Evolutionary conservation across 2,113 vertebrate genomes (phyloP), one percentile per base, ranked within the genome.

Genomic region (Oxygymnocypris stewartii): DNA sequence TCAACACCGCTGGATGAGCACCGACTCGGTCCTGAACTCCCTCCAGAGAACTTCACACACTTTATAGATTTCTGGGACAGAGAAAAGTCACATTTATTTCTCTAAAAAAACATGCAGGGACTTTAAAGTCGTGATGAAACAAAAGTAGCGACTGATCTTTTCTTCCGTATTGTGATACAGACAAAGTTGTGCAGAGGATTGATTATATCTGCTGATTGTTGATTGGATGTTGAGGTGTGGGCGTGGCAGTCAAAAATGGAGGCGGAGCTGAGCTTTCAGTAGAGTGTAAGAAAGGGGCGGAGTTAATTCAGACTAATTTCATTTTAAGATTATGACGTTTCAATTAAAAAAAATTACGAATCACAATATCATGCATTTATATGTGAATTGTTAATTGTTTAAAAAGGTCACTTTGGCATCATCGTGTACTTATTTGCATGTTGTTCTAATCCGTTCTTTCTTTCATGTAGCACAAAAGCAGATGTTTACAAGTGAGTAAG

Each of bases 31-130:
- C 71, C 80, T 12, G 80, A 61, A 11, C 9, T 84, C 81, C 47
- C 59, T 82, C 88, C 78, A 0, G 84, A 87, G 57, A 95, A 93
- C 88, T 90, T 90, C 73, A 95, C 93, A 69, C 86, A 91, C 89
- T 90, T 93, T 67, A 73, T 75, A 0, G 81, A 61, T 65, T 75
- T 91, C 92, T 94, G 91, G 71, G 25, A 63, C 76, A 85, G 20
- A 65, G 6, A 16, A 42, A 44, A 16, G 18, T 57, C 54, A 81
- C 1, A 8, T 4, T 37, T 20, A 65, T 65, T 31, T 6, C 4
- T 57, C 54, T 8, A 57, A 57, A 8, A 57, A 18, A 57, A 20
- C 8, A 57, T 20, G 6, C 6, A 57, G 18, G 6, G 3, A 1
- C 6, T 31, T 14, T 65, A 65, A 65, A 67, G 5, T 65, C 0